Percentiles rank a stretch among this genome's conserved stretches.
phyloP scores from a whole-genome alignment of 2,113 vertebrate genomes.

The Puma concolor region DNA sequence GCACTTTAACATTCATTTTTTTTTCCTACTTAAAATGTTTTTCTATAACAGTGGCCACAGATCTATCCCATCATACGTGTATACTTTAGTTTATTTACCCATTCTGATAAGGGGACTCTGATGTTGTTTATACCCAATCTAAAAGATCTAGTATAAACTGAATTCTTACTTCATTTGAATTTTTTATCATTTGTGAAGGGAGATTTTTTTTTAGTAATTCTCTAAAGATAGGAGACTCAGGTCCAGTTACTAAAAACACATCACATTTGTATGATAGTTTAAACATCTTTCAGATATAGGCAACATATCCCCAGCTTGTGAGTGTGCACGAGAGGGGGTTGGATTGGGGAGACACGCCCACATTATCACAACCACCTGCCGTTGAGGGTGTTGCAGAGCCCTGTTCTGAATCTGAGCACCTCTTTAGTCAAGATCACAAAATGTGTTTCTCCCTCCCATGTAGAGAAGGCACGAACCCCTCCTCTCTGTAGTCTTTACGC shows the following conservation, averaged over 20 bases:
- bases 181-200: not conserved
- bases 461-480: not conserved
- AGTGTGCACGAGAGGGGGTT: accelerated
- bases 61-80: not conserved
- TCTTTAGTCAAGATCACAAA: not conserved
- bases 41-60: not conserved
- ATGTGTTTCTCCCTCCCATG: not conserved
- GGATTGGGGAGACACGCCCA: not conserved
- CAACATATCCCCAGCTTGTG: not conserved
- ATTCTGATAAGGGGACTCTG: not conserved
- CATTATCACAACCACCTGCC: not conserved
- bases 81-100: not conserved
- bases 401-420: not conserved
- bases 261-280: not conserved
- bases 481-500: not conserved
- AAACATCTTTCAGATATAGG: not conserved
- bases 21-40: not conserved
- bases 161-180: not conserved
- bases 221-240: not conserved
- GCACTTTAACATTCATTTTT: not conserved
- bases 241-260: not conserved
- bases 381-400: not conserved
- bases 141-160: not conserved
- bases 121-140: not conserved
- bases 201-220: not conserved